Evolutionary conservation across 64 coral and sea anemone genomes (phyloP), one percentile per base, ranked within the genome.

Genomic region (Hydrozoanthus tunicans): DNA sequence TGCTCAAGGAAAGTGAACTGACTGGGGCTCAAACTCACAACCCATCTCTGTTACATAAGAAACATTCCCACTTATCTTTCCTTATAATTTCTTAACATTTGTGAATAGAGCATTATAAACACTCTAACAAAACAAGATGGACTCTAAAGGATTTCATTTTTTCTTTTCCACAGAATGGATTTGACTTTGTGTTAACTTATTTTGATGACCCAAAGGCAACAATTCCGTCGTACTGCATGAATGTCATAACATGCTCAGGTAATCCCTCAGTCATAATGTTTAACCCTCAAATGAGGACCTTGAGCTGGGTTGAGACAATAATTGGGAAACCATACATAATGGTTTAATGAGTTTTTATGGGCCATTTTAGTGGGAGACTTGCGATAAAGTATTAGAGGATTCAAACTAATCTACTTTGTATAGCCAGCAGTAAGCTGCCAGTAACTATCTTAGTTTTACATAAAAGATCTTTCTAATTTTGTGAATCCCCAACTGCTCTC

Each of bases 141-240:
- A 43, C 32, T 43, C 32, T 43, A 43, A 43, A 43, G 32, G 9
- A 56, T 71, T 23, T 4, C 53, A 13, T 66, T n/a, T 78, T 25
- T 75, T 77, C 6, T 51, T 5, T 43, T 23, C 91, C 5, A 58
- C 66, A 98, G 96, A 76, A 93, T 86, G 96, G 96, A 8, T 93
- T 98, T 80, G 96, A 98, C 73, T 98, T 95, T 85, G 94, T 98
- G 11, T 24, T 98, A 12, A 93, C 90, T 9, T 98, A 93, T 76
- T 95, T 93, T 89, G 96, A 98, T 90, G 93, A 98, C 72, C 94
- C 96, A 1, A 95, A 92, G 60, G 90, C 83, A 23, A 98, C 90
- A 55, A 93, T 98, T 62, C 96, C 96, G 62, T 93, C 91, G 0
- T 93, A 92, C 70, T 98, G 96, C 70, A 93, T 93, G 70, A 98